Percentiles rank a stretch among this genome's conserved stretches.
phyloP scores from a whole-genome alignment of 2,888 invertebrate species.

The Leucoma salicis region DNA sequence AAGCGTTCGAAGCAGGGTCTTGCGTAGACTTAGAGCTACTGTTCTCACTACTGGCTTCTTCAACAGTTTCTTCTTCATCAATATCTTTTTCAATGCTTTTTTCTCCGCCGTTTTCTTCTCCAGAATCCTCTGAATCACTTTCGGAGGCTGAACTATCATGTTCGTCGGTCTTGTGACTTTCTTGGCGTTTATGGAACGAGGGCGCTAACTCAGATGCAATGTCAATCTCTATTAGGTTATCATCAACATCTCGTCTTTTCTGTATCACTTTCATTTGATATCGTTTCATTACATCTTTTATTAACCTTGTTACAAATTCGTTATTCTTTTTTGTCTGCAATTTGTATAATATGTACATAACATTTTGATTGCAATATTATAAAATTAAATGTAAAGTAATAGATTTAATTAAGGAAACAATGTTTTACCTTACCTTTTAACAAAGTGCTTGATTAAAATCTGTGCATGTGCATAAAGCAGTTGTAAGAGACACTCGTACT shows the following conservation, averaged over 20 bases:
- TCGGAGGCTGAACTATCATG: conserved; percentile 10
- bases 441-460: conserved; percentile 10
- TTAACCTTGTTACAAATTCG: conserved; percentile 6
- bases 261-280: conserved; percentile 14
- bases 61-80: conserved; percentile 47
- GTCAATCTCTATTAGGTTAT: conserved; percentile 56
- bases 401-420: background rate
- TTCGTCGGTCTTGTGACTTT: conserved; percentile 35
- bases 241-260: conserved; percentile 42
- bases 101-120: conserved; percentile 12
- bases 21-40: conserved; percentile 41
- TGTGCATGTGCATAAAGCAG: conserved; percentile 7
- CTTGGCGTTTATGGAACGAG: conserved; percentile 53
- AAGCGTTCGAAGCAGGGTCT: conserved; percentile 40
- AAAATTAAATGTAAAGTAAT: background rate
- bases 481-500: background rate
- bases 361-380: background rate
- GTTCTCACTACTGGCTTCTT: conserved; percentile 32
- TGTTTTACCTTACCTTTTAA: conserved; percentile 4
- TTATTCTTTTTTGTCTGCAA: conserved; percentile 13
- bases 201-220: conserved; percentile 39
- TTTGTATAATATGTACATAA: background rate
- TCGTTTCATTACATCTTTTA: conserved; percentile 13
- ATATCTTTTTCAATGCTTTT: conserved; percentile 28
- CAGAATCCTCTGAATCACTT: conserved; percentile 13